phyloP scores from a whole-genome alignment of 23 tunicate species.

The Aplidium turbinatum region DNA sequence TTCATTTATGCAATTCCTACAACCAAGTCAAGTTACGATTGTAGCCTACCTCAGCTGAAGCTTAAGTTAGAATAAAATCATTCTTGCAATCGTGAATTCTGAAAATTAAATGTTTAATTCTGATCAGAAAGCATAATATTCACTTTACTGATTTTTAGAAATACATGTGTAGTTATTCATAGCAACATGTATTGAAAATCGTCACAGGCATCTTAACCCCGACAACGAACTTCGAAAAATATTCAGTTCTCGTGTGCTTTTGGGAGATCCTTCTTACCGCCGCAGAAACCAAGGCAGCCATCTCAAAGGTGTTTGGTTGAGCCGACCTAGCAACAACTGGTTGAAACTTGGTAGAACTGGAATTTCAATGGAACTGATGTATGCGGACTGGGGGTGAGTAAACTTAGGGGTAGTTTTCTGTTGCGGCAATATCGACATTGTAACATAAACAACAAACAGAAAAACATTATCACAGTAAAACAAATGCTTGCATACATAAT shows the following conservation, averaged over 20 bases:
- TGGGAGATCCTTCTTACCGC: constrained; percentile 49
- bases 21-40: background rate
- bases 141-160: background rate
- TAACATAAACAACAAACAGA: too few species aligned
- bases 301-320: constrained; percentile 64
- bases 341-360: constrained; percentile 46
- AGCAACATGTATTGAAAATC: background rate
- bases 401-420: too few species aligned
- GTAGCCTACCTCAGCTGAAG: background rate
- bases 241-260: constrained; percentile 70
- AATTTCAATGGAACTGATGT: constrained; percentile 53
- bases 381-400: too few species aligned
- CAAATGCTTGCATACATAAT: too few species aligned
- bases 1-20: background rate
- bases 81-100: background rate
- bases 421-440: too few species aligned
- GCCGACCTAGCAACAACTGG: constrained; percentile 61
- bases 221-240: constrained; percentile 77
- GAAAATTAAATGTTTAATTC: background rate
- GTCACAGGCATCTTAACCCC: constrained; percentile 75
- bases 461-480: too few species aligned
- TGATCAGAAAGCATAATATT: too few species aligned
- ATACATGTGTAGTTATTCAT: background rate
- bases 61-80: background rate
- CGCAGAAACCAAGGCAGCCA: constrained; percentile 44